Percentiles rank a stretch among this genome's conserved stretches.
Evolutionary conservation across 2,113 vertebrate genomes (phyloP).

Genomic region (Procavia capensis): DNA sequence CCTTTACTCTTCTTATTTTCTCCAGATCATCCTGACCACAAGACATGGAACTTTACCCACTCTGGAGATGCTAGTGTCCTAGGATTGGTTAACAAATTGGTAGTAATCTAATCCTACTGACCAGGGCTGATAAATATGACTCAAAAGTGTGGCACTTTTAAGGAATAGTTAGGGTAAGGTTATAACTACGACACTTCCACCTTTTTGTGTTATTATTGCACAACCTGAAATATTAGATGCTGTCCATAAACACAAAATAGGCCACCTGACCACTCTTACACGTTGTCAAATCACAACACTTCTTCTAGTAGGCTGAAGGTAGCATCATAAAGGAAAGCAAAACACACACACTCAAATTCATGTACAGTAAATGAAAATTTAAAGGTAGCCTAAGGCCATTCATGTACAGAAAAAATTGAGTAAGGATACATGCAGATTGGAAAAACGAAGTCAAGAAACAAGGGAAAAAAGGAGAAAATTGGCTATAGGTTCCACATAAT

Average conservation of each 20-base stretch:
- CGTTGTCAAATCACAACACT: neutral
- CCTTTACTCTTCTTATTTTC: neutral
- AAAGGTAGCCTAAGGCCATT: neutral
- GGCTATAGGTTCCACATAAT: too few species aligned
- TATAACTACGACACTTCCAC: neutral
- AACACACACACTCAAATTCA: neutral
- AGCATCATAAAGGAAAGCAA: neutral
- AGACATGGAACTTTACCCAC: neutral
- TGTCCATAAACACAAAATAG: neutral
- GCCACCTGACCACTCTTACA: neutral
- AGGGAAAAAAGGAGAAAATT: neutral
- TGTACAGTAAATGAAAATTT: neutral
- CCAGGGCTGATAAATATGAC: neutral
- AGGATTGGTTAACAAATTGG: neutral
- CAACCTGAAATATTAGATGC: neutral
- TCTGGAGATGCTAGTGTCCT: neutral
- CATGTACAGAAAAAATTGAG: neutral
- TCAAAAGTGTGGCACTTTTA: neutral
- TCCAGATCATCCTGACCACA: neutral
- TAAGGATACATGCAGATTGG: neutral
- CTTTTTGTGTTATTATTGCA: neutral
- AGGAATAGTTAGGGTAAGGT: neutral
- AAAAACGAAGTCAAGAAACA: neutral
- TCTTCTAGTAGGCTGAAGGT: too few species aligned
- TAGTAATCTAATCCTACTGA: neutral